phyloP scores from a whole-genome alignment of 2,113 vertebrate species.

The Crypturellus undulatus region DNA sequence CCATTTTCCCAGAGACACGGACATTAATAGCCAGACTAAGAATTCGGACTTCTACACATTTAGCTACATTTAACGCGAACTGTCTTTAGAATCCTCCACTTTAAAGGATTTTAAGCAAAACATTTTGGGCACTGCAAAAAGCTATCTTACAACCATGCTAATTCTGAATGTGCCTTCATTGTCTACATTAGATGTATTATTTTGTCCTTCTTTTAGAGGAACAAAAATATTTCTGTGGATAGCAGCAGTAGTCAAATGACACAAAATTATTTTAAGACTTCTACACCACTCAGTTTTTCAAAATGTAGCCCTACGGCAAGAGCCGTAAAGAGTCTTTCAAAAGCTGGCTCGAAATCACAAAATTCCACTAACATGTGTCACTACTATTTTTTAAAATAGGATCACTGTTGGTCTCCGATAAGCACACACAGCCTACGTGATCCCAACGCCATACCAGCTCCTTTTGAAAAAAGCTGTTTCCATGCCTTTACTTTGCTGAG shows the following conservation, averaged over 20 bases:
- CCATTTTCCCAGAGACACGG: too few relatives aligned
- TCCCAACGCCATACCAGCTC: background rate
- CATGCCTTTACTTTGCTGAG: background rate
- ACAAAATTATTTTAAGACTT: background rate
- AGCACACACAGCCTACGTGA: background rate
- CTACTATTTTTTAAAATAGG: background rate
- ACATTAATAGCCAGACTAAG: too few relatives aligned
- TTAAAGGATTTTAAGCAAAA: background rate
- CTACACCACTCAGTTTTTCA: background rate
- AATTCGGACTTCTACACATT: background rate
- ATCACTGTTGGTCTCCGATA: background rate
- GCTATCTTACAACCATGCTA: too few relatives aligned
- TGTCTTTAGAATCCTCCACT: background rate
- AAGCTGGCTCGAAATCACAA: background rate
- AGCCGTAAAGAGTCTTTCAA: background rate
- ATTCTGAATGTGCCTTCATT: background rate
- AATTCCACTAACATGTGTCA: fast-evolving
- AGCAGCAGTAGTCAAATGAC: background rate
- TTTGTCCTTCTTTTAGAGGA: background rate
- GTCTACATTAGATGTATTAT: background rate
- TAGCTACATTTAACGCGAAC: background rate
- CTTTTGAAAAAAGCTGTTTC: background rate
- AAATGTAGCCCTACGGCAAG: background rate
- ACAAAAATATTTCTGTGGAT: background rate
- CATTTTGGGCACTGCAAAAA: background rate